Evolutionary conservation across 92 coral and sea anemone genomes (phyloP), one percentile per base, ranked within the genome.

Genomic region (Galaxea fascicularis): DNA sequence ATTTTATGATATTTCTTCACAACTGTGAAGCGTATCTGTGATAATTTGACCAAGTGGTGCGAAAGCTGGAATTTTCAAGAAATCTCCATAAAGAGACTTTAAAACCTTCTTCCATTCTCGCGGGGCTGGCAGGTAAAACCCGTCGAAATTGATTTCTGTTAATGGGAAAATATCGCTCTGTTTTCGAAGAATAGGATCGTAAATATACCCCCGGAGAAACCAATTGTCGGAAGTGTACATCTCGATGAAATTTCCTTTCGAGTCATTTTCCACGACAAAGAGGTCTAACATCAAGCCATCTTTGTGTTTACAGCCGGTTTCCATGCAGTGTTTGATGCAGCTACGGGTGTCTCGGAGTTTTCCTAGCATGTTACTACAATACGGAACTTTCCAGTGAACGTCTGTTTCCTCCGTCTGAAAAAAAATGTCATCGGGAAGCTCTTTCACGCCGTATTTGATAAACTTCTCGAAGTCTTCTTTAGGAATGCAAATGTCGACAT

Each of bases 351-450:
- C 92, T 10, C 92, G 73, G 7, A 89, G 49, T 81, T 89, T 89
- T 9, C 85, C 92, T 1, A 70, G 14, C 77, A 89, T 60, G 24
- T 46, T 31, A 16, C 69, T 72, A 0, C 4, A 35, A 30, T 3
- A 7, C 2, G 82, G 82, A 0, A 29, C 28, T 72, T 62, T 84
- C 52, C 41, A 89, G 39, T 77, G 72, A 17, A 46, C 62, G 58
- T 89, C 92, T 10, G 89, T 89, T 24, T 39, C 66, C n/a, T 60
- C 88, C 1, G 89, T 83, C 79, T 88, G 92, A n/a, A 83, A 83
- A 52, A 88, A 88, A 13, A 83, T 78, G 44, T 84, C 92, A 3
- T 79, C 71, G 4, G 92, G 92, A 10, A 89, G 89, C 41, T 84
- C 89, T 5, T 35, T 62, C 20, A 45, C 79, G 8, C 82, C 85